Base-by-base conservation (phyloP, 2,797 vertebrate species). In the Philypnodon macrostomus region DNA sequence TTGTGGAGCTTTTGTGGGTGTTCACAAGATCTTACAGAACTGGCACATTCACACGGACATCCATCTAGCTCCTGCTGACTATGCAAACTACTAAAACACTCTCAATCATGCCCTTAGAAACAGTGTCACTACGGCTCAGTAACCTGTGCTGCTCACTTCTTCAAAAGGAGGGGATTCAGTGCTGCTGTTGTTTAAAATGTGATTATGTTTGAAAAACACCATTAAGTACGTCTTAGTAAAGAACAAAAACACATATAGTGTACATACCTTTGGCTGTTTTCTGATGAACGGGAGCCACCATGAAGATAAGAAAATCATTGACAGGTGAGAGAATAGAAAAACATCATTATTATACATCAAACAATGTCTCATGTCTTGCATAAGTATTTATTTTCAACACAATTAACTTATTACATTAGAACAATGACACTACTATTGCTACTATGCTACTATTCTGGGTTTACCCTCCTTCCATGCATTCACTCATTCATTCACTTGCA, bases 181-280 rank as follows among this genome's bases (percentile, higher is more conserved):
- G 41, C 3, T 39, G 49, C 52, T 46, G 42, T 23, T 55, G 27
- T 9, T 55, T 39, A 41, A 34, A 58, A 47, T 30, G 52, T 55
- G 61, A 52, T 26, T 23, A 37, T 21, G 53, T 34, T n/a, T n/a
- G n/a, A n/a, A n/a, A n/a, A n/a, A 44, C 17, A 27, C 38, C 55
- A 42, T 42, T 44, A 41, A n/a, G 58, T 12, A 13, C 21, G 44
- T 47, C 47, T 40, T 39, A 12, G n/a, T n/a, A n/a, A 47, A 45
- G 11, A 27, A 23, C 21, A 47, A 7, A 59, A 53, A 37, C 24
- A 26, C 11, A 56, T 54, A 14, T 65, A 44, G 26, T 7, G 19
- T 32, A 77, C 87, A 60, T 87, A 90, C 89, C 89, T 90, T 90
- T 4, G 88, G 33, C 53, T 88, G 88, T 80, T 88, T 90, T 67